phyloP scores from a whole-genome alignment of 1,140 invertebrate species.

The Drosophila sucinea region DNA sequence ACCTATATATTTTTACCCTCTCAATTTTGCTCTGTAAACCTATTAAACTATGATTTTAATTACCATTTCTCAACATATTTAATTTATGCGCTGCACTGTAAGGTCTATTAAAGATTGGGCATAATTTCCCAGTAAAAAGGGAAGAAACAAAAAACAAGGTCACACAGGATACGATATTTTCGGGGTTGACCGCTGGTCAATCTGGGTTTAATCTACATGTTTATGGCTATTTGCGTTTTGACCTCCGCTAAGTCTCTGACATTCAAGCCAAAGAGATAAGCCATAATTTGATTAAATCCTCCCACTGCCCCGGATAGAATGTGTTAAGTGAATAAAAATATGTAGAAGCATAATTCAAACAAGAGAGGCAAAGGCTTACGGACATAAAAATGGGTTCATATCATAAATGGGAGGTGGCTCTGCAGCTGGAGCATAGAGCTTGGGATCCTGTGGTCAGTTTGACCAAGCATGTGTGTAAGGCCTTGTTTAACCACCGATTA shows the following conservation, averaged over 20 bases:
- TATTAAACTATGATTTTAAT: slow-evolving; percentile 61
- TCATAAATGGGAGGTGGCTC: slow-evolving; percentile 6
- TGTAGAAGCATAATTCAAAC: slow-evolving; percentile 79
- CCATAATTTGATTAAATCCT: slow-evolving; percentile 77
- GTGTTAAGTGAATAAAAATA: slow-evolving; percentile 82
- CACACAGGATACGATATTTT: slow-evolving; percentile 38
- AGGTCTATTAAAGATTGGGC: slow-evolving; percentile 41
- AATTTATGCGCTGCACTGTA: slow-evolving; percentile 39
- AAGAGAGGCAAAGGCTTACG: slow-evolving; percentile 59
- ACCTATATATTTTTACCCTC: neutral
- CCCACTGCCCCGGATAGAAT: slow-evolving; percentile 28
- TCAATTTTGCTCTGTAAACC: slow-evolving; percentile 28
- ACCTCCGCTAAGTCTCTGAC: slow-evolving; percentile 68
- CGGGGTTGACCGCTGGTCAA: slow-evolving; percentile 43
- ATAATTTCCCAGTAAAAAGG: neutral
- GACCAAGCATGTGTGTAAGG: slow-evolving; percentile 59
- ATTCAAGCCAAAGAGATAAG: slow-evolving; percentile 58
- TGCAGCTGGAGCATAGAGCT: neutral
- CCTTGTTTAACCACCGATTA: slow-evolving; percentile 80
- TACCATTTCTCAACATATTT: slow-evolving; percentile 33
- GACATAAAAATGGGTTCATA: slow-evolving; percentile 46
- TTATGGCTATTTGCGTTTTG: slow-evolving; percentile 81
- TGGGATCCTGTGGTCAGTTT: slow-evolving; percentile 60
- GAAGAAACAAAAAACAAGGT: slow-evolving; percentile 56
- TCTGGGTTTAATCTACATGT: slow-evolving; percentile 73